Evolutionary conservation across 2,113 vertebrate species (phyloP).

Genomic region (Edolisoma coerulescens): DNA sequence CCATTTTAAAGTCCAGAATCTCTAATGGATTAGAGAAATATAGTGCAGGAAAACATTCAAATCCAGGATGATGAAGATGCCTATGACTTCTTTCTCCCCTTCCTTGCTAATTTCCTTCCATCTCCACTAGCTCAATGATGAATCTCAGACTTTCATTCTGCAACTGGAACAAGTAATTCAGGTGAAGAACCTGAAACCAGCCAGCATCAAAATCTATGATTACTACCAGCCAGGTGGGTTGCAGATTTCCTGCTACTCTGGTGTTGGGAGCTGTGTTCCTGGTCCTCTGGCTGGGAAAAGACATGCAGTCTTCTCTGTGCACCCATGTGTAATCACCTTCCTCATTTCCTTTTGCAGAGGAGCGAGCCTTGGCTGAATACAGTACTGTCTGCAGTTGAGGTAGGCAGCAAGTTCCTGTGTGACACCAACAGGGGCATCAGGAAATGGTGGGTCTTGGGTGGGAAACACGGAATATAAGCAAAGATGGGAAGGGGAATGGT

Average conservation of each 20-base stretch:
- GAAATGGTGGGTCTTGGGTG: not conserved
- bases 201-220: constrained; percentile 81
- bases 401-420: not conserved
- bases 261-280: not conserved
- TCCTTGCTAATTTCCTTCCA: not conserved
- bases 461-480: not conserved
- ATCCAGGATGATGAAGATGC: not conserved
- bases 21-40: not conserved
- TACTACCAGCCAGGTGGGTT: constrained; percentile 85
- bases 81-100: not conserved
- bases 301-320: not conserved
- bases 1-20: not conserved
- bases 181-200: constrained; percentile 80
- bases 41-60: not conserved
- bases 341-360: constrained; percentile 30
- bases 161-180: constrained; percentile 65
- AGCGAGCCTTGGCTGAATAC: constrained; percentile 30
- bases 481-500: not conserved
- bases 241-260: not conserved
- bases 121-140: constrained; percentile 31
- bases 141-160: constrained; percentile 65
- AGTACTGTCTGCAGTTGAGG: constrained; percentile 39
- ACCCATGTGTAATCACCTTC: not conserved
- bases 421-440: not conserved
- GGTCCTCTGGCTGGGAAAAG: not conserved